Conservation (phyloP, 2,797 vertebrate species). For the Chloroceryle inda region DNA sequence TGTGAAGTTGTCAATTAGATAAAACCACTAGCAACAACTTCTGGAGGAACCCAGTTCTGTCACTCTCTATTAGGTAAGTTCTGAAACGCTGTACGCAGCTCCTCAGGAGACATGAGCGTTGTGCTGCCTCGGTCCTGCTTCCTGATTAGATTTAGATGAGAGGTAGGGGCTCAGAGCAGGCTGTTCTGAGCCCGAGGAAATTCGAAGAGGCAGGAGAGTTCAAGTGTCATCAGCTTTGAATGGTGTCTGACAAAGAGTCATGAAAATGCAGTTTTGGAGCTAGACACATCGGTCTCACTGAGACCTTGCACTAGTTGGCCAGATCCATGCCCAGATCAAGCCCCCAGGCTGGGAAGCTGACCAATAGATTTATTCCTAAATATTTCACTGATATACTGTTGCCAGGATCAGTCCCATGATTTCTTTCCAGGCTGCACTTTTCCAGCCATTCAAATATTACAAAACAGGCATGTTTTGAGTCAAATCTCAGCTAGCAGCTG, state of each 20-base stretch:
- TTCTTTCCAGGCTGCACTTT: neutral
- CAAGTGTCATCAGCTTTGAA: neutral
- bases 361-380: neutral
- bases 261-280: neutral
- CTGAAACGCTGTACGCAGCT: neutral
- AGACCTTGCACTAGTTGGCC: neutral
- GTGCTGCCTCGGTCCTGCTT: neutral
- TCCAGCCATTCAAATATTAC: neutral
- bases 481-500: neutral
- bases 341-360: neutral
- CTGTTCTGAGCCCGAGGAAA: neutral
- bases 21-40: conserved; percentile 48
- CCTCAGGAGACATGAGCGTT: neutral
- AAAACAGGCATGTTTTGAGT: neutral
- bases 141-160: neutral
- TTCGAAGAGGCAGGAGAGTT: neutral
- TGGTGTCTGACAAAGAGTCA: rapidly evolving
- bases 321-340: neutral
- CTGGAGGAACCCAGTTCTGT: conserved; percentile 66
- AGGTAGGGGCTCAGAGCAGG: neutral
- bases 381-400: neutral
- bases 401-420: neutral
- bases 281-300: neutral
- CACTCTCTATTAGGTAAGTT: conserved; percentile 45
- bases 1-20: conserved; percentile 46